Evolutionary conservation across 2,113 vertebrate genomes (phyloP).

Genomic region (Atlantisia rogersi): DNA sequence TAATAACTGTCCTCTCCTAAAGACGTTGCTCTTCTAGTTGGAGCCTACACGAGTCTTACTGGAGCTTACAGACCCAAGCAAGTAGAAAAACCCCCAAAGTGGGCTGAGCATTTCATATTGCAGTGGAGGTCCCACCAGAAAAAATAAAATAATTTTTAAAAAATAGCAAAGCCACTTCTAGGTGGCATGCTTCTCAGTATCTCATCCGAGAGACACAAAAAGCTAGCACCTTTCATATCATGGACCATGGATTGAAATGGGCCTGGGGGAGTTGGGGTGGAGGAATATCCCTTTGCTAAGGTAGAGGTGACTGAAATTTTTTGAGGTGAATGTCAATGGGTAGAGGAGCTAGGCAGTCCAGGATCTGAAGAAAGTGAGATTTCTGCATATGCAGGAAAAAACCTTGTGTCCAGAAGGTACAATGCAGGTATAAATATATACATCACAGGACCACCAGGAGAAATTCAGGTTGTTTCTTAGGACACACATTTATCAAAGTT

Average conservation of each 20-base stretch:
- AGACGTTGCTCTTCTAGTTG: fast-evolving
- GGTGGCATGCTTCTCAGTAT: neutral
- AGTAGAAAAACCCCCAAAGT: neutral
- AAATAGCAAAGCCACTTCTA: neutral
- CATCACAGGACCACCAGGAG: neutral
- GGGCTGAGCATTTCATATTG: neutral
- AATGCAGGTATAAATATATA: neutral
- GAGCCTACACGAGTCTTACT: neutral
- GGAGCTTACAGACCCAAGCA: neutral
- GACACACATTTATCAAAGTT: neutral
- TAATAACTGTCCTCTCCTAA: neutral
- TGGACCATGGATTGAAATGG: neutral
- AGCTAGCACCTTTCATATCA: fast-evolving
- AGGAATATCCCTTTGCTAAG: neutral
- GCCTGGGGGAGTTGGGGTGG: no score
- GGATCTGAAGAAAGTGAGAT: neutral
- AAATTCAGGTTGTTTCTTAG: neutral
- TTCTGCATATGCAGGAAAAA: neutral
- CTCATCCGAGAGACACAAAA: neutral
- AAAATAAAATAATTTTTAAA: no score
- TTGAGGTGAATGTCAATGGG: neutral
- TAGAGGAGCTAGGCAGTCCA: neutral
- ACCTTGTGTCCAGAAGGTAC: neutral
- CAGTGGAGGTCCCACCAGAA: neutral
- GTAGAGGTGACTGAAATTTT: neutral